Evolutionary conservation across 1,140 invertebrate species (phyloP).

Genomic region (Drosophila orena): DNA sequence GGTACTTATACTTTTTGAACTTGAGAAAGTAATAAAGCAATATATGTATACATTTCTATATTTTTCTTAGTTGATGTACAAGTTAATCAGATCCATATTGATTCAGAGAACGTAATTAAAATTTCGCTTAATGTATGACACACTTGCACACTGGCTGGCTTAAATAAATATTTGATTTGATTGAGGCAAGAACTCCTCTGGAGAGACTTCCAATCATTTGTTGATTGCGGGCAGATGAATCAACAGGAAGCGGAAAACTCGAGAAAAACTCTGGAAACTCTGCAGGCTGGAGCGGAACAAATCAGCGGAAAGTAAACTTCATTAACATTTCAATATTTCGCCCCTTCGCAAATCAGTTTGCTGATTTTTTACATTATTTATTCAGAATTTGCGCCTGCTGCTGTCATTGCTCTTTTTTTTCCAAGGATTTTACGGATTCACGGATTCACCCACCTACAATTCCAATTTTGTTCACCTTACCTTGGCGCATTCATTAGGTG

Average conservation of each 20-base stretch:
- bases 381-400: slow-evolving; percentile 76
- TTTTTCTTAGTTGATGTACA: background rate
- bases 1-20: background rate
- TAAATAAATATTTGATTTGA: slow-evolving; percentile 42
- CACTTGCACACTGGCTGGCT: slow-evolving; percentile 17
- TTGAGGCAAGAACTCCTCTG: slow-evolving; percentile 8
- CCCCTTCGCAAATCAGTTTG: slow-evolving; percentile 56
- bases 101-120: slow-evolving; percentile 32
- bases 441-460: slow-evolving; percentile 6
- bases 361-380: slow-evolving; percentile 71
- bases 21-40: background rate
- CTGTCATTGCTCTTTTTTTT: slow-evolving; percentile 60
- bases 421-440: background rate
- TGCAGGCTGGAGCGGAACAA: slow-evolving; percentile 55
- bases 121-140: slow-evolving; percentile 18
- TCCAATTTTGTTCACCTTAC: slow-evolving; percentile 51
- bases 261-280: slow-evolving; percentile 24
- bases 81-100: background rate
- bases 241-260: slow-evolving; percentile 29
- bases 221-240: slow-evolving; percentile 61
- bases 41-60: background rate
- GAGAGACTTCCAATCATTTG: slow-evolving; percentile 44
- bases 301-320: slow-evolving; percentile 80
- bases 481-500: slow-evolving; percentile 76
- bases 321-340: slow-evolving; percentile 80